Evolutionary conservation across 2,888 invertebrate genomes (phyloP), one percentile per base, ranked within the genome.

Genomic region (Callinectes sapidus): DNA sequence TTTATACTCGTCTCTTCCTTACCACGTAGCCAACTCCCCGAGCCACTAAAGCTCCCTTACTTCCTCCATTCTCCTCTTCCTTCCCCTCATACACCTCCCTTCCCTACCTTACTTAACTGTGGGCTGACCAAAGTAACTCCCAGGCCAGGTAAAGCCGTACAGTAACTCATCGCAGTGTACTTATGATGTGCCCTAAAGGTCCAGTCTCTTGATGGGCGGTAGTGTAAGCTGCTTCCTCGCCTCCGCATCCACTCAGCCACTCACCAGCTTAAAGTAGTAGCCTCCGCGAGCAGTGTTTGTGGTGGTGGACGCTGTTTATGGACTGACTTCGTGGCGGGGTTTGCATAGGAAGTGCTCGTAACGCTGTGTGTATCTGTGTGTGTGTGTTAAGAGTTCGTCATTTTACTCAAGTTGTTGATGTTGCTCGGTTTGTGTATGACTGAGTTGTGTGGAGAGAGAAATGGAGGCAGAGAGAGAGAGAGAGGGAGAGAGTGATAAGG

Each of bases 321-420:
- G 61, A 71, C 28, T 61, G 71, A 71, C 71, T 71, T 6, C 28
- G 28, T 71, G 71, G 71, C n/a, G 71, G 13, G 28, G 71, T 71
- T 71, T 71, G 71, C 71, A 71, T 71, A 71, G 71, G 71, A 71
- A 71, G 71, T 28, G 71, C 6, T 71, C 71, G 71, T 71, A 71
- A 71, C 71, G 23, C 28, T n/a, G 5, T 28, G 71, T 28, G n/a
- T 71, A n/a, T n/a, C n/a, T n/a, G n/a, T 71, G 6, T 71, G 8
- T 71, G 71, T 71, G 71, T 71, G 71, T 28, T n/a, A n/a, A 71
- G 71, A 28, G 71, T 71, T 71, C 71, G 71, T 71, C 71, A 71
- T 71, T 71, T 71, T 28, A 71, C n/a, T 28, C 13, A 28, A 71
- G 71, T 28, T 23, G 71, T 28, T 71, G 13, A 28, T 28, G 71